Percentiles rank a stretch among this genome's conserved stretches.
Conservation (phyloP, 2,888 invertebrate genomes). For the Vannuccia rotundouncinata region DNA sequence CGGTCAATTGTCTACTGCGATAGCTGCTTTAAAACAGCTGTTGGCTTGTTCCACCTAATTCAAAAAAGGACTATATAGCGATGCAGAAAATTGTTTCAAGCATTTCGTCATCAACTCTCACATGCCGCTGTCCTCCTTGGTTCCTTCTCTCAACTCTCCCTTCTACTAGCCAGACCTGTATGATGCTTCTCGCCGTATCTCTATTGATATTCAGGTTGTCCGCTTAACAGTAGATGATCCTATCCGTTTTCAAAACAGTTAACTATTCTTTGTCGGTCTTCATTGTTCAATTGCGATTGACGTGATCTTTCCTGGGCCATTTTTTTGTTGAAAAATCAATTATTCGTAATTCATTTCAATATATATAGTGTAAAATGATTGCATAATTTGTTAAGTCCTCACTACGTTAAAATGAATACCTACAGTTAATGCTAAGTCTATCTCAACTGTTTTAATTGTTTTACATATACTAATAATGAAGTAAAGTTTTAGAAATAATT, state of each 20-base stretch:
- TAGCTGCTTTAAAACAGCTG: too few relatives aligned
- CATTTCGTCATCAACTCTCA: conserved; percentile 28
- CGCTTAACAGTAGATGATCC: not conserved
- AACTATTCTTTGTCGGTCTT: not conserved
- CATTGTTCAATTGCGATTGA: not conserved
- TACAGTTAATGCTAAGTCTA: too few relatives aligned
- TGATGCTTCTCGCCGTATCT: conserved; percentile 14
- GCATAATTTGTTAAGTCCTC: not conserved
- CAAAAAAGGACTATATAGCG: too few relatives aligned
- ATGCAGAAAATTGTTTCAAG: conserved; percentile 10
- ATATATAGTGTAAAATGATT: not conserved
- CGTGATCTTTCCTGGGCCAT: not conserved
- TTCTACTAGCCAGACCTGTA: conserved; percentile 25
- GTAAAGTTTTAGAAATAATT: too few relatives aligned
- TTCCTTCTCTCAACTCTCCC: conserved; percentile 20
- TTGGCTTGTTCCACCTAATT: too few relatives aligned
- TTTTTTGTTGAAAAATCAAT: not conserved
- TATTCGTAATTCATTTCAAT: not conserved
- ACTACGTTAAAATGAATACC: not conserved
- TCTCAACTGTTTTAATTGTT: too few relatives aligned
- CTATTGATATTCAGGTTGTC: conserved; percentile 4
- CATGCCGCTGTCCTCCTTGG: conserved; percentile 24
- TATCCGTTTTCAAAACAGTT: not conserved
- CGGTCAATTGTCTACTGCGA: too few relatives aligned
- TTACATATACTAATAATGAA: too few relatives aligned